Conservation (phyloP, 2,888 invertebrate species). For the Meiosimyza decipiens region DNA sequence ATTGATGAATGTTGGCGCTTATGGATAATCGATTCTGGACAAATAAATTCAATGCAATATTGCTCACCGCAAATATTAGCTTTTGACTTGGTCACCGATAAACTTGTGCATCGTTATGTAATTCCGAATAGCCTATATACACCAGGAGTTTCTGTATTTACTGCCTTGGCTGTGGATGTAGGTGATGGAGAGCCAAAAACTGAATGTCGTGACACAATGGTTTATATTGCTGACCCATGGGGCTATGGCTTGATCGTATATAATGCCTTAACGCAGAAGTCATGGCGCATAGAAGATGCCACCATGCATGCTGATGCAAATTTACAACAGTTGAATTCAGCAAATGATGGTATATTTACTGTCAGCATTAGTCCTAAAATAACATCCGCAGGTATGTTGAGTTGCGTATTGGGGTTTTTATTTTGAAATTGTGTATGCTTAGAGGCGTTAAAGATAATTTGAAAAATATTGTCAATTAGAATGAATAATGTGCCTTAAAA, state of each 20-base stretch:
- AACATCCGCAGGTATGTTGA: constrained; percentile 39
- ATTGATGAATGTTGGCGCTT: constrained; percentile 74
- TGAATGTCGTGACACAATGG: constrained; percentile 70
- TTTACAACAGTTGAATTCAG: constrained; percentile 50
- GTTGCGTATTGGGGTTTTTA: too few relatives aligned
- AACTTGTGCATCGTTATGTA: constrained; percentile 63
- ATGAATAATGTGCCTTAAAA: too few relatives aligned
- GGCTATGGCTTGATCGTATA: constrained; percentile 73
- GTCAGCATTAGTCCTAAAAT: constrained; percentile 57
- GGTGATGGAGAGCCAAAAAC: constrained; percentile 59
- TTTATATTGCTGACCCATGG: constrained; percentile 75
- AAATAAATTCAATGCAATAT: constrained; percentile 70
- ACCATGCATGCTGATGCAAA: constrained; percentile 68
- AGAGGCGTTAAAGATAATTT: too few relatives aligned
- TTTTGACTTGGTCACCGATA: constrained; percentile 76
- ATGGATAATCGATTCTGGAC: constrained; percentile 75
- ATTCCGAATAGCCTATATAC: constrained; percentile 56
- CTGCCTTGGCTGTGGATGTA: constrained; percentile 69
- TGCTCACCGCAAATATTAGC: constrained; percentile 81
- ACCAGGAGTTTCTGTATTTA: constrained; percentile 61
- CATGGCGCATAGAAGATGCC: constrained; percentile 73
- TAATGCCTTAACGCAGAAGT: constrained; percentile 67
- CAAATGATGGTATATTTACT: constrained; percentile 60
- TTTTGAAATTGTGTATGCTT: background rate
- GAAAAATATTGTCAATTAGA: too few relatives aligned